Percentiles rank a stretch among this genome's conserved stretches.
Evolutionary conservation across 1,140 invertebrate genomes (phyloP).

Genomic region (Scaptomyza montana): DNA sequence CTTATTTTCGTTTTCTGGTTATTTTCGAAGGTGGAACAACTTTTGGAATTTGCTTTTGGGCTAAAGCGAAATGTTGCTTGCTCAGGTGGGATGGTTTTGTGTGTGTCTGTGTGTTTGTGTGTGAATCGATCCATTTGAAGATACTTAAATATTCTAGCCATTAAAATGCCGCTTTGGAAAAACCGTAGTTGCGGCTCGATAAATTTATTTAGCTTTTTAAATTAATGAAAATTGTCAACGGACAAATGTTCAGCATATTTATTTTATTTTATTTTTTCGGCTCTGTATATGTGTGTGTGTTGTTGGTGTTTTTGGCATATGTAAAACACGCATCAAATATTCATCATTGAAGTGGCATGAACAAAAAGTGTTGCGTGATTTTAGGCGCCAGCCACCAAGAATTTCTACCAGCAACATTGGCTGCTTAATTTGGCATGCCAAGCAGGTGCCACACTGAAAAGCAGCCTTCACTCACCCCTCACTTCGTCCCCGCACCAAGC

Average conservation of each 20-base stretch:
- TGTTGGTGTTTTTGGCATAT: constrained; percentile 54
- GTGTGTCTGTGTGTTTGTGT: not conserved
- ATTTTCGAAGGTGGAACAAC: not conserved
- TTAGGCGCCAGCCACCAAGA: constrained; percentile 39
- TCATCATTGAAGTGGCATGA: constrained; percentile 44
- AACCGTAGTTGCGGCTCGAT: constrained; percentile 32
- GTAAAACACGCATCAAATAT: constrained; percentile 78
- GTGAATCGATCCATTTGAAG: constrained; percentile 31
- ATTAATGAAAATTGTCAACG: constrained; percentile 80
- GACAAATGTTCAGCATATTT: constrained; percentile 56
- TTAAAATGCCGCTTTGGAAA: constrained; percentile 43
- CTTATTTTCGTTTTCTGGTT: not conserved
- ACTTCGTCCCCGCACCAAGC: not conserved
- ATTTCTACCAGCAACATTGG: constrained; percentile 29
- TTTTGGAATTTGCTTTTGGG: constrained; percentile 7
- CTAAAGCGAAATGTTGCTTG: constrained; percentile 15
- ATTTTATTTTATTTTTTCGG: not conserved
- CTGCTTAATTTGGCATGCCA: constrained; percentile 71
- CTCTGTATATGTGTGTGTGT: not conserved
- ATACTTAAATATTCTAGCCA: constrained; percentile 46
- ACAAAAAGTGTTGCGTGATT: constrained; percentile 49
- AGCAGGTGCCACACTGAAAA: constrained; percentile 58
- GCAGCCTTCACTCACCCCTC: not conserved
- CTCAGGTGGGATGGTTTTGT: constrained; percentile 5
- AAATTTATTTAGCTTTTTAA: constrained; percentile 71